A percentile compares a stretch with the other conserved stretches of the same genome.
These are phyloP conservation scores for Nipponacmea schrenckii DNA, from an alignment of 2,888 invertebrate genomes.

Conservation along the genomic window DNA sequence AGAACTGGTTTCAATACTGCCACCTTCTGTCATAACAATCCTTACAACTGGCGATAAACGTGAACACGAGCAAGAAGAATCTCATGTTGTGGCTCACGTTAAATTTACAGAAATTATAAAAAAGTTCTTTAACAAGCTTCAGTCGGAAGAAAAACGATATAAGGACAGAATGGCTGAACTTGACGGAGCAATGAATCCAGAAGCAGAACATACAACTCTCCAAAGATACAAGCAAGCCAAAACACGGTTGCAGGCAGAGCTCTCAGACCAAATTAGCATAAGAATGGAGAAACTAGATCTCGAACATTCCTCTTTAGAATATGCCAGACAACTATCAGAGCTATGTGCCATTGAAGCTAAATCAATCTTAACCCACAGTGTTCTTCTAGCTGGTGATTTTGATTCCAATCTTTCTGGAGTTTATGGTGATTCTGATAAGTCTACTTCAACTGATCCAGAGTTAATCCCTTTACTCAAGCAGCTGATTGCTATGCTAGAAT, in stretches of 20 bases:
- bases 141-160: constrained; percentile 58
- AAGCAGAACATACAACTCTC: constrained; percentile 51
- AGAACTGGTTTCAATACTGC: constrained; percentile 54
- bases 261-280: constrained; percentile 56
- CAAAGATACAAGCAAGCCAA: constrained; percentile 56
- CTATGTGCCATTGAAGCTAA: constrained; percentile 59
- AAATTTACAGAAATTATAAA: constrained; percentile 54
- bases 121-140: constrained; percentile 59
- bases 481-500: constrained; percentile 60
- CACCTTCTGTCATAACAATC: constrained; percentile 57
- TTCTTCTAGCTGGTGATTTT: constrained; percentile 59
- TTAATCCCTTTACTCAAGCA: constrained; percentile 63
- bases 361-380: constrained; percentile 50
- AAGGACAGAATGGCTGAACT: constrained; percentile 53
- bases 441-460: constrained; percentile 50
- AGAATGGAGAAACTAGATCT: constrained; percentile 56
- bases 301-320: constrained; percentile 58
- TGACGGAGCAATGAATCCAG: constrained; percentile 59
- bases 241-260: constrained; percentile 54
- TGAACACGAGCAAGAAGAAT: constrained; percentile 53
- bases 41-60: constrained; percentile 54
- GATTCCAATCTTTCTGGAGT: constrained; percentile 58
- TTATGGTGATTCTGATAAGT: constrained; percentile 55
- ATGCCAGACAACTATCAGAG: constrained; percentile 57
- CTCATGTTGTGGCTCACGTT: constrained; percentile 52